Base-by-base conservation (phyloP, 2,888 invertebrate genomes). In the Caenorhabditis wallacei region DNA sequence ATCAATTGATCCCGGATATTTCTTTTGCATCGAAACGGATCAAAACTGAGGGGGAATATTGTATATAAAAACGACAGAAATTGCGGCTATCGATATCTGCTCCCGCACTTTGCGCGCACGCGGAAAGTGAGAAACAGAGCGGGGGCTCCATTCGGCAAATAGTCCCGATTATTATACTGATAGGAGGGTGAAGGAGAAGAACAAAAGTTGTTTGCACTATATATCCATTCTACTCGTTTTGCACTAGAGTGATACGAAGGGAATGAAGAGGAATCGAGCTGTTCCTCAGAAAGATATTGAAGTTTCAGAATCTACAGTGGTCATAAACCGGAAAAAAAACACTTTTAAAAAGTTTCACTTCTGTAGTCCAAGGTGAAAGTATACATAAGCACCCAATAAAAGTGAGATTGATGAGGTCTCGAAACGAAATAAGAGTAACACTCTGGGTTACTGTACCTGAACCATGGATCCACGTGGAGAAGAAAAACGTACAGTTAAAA, bases 191-290 rank as follows among this genome's bases (percentile, higher is more conserved):
- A 22, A 61, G 26, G 40, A 22, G 30, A 8, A 30, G 30, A 43
- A 43, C 10, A 13, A 13, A 16, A 18, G 46, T 56, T 64, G 66
- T 66, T 66, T 66, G 66, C 66, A 66, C 66, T 66, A 56, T 48
- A 18, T 48, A 48, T 48, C 46, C 46, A n/a, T 18, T 18, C 46
- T 18, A 48, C 46, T 48, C 40, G 40, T 40, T 48, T 18, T 18
- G 43, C 13, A 13, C 2, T 35, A 43, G 16, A 43, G 13, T 43
- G 43, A 43, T 5, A 48, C 30, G 30, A 40, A 40, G 4, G 10
- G 11, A 40, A 11, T 13, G 40, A 2, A 5, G 40, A 11, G 13
- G 13, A 11, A 40, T 40, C 13, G 40, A 40, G n/a, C n/a, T n/a
- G n/a, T n/a, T n/a, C n/a, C n/a, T n/a, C n/a, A n/a, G n/a, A n/a